These are phyloP conservation scores for Eurystomus gularis DNA, from an alignment of 2,113 vertebrate species.

Conservation along the genomic window DNA sequence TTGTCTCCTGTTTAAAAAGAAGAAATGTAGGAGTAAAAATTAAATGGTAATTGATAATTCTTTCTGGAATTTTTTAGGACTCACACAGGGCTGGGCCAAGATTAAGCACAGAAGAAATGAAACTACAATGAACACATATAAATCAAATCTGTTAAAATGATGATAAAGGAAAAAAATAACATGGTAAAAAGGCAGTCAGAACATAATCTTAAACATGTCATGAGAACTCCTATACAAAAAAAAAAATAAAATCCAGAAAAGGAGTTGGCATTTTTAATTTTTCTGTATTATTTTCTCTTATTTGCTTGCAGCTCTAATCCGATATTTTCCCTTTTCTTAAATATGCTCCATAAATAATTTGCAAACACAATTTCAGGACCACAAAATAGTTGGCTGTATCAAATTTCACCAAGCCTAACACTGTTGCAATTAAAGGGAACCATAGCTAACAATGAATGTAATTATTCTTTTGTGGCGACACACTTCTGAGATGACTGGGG, in stretches of 20 bases:
- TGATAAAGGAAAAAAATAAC: background rate
- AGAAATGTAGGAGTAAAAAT: background rate
- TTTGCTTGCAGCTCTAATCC: background rate
- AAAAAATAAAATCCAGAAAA: too few relatives aligned
- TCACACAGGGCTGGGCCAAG: background rate
- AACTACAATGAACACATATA: background rate
- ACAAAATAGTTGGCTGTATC: background rate
- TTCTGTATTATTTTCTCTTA: background rate
- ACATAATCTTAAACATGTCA: background rate
- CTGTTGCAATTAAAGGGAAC: background rate
- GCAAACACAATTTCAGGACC: background rate
- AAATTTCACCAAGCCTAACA: background rate
- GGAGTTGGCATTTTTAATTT: accelerated
- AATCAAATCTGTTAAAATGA: background rate
- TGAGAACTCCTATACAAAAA: background rate
- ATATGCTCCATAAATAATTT: background rate
- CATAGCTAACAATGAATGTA: background rate
- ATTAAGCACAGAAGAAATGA: background rate
- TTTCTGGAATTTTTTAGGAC: background rate
- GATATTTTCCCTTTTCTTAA: background rate
- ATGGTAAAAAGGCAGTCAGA: background rate
- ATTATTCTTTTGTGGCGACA: background rate
- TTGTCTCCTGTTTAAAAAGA: constrained; percentile 76
- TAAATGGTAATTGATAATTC: background rate
- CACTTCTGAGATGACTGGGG: background rate